These are phyloP conservation scores for Yponomeuta evonymella DNA, from an alignment of 2,888 invertebrate species.

Conservation along the genomic window DNA sequence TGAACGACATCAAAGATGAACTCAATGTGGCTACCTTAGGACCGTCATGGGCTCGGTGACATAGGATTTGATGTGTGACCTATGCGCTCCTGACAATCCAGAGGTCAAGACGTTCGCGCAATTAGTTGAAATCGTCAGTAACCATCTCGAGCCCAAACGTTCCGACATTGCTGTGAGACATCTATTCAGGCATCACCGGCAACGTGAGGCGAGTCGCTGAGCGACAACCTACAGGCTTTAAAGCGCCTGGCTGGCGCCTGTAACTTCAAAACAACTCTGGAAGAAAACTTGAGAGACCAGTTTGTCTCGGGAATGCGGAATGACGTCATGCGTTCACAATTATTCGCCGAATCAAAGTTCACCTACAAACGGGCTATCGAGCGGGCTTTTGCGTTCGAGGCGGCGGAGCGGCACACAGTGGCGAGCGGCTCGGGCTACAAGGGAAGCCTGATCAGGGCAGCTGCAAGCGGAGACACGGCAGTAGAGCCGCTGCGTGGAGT, in stretches of 20 bases:
- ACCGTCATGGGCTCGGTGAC: slow-evolving; percentile 7
- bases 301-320: slow-evolving; percentile 17
- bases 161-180: slow-evolving; percentile 16
- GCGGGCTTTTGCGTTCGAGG: slow-evolving; percentile 19
- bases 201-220: slow-evolving; percentile 15
- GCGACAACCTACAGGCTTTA: slow-evolving; percentile 12
- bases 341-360: slow-evolving; percentile 18
- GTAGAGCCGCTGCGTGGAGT: slow-evolving; percentile 15
- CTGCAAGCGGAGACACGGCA: slow-evolving; percentile 3
- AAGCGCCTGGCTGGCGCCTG: slow-evolving; percentile 17
- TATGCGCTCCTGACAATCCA: slow-evolving; percentile 16
- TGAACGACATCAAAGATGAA: neutral
- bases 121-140: slow-evolving; percentile 1
- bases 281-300: slow-evolving; percentile 17
- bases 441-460: neutral
- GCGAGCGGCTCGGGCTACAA: slow-evolving; percentile 6
- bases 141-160: slow-evolving; percentile 15
- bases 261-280: slow-evolving; percentile 11
- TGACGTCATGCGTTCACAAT: slow-evolving; percentile 15
- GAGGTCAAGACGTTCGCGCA: slow-evolving; percentile 15
- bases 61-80: slow-evolving; percentile 17
- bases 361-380: slow-evolving; percentile 20
- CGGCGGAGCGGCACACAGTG: slow-evolving; percentile 20
- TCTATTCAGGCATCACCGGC: slow-evolving; percentile 15
- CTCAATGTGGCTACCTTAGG: slow-evolving; percentile 5